phyloP scores from a whole-genome alignment of 2,113 vertebrate genomes.

The Elephas maximus region DNA sequence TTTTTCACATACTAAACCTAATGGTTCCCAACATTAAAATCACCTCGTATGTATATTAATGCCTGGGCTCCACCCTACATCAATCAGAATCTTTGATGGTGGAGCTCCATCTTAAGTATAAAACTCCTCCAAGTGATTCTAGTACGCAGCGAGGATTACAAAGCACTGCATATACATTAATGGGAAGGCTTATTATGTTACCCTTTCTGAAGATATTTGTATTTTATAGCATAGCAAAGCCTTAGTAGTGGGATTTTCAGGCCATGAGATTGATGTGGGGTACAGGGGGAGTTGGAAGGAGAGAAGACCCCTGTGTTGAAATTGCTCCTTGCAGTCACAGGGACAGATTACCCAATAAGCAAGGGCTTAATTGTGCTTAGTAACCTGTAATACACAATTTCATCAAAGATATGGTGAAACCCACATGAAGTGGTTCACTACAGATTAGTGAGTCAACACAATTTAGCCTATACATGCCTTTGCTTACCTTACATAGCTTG shows the following conservation, averaged over 20 bases:
- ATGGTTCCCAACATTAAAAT: slow-evolving; percentile 55
- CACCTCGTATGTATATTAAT: not conserved
- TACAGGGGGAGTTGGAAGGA: not conserved
- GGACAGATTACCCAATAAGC: no score
- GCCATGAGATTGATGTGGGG: not conserved
- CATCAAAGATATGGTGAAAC: no score
- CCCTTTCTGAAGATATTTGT: not conserved
- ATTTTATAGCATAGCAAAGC: not conserved
- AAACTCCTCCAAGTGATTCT: not conserved
- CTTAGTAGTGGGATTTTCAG: not conserved
- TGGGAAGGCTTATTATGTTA: not conserved
- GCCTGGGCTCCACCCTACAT: not conserved
- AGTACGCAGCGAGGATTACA: not conserved
- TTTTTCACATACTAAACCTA: slow-evolving; percentile 63
- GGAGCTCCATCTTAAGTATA: not conserved
- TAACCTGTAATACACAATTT: no score
- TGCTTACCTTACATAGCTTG: no score
- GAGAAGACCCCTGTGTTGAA: not conserved
- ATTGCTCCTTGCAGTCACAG: no score
- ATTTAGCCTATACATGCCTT: no score
- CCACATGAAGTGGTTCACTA: no score
- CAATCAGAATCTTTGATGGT: not conserved
- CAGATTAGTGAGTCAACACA: no score
- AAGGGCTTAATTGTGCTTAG: no score
- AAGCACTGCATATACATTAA: not conserved